Evolutionary conservation across 2,888 invertebrate genomes (phyloP), one percentile per base, ranked within the genome.

Genomic region (Camptogramma bilineatum): DNA sequence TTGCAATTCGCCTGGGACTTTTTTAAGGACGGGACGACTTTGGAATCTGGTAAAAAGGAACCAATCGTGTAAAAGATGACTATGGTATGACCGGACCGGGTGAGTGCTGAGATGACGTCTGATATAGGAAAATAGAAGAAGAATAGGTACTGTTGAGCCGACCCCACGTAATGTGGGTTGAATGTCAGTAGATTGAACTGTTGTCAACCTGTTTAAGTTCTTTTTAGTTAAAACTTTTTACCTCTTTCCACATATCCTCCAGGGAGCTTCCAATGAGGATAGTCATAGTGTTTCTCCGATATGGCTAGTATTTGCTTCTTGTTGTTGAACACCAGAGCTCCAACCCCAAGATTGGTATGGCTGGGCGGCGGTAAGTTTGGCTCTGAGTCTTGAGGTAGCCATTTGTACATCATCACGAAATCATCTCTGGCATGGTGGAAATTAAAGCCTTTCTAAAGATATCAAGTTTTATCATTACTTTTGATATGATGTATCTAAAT

Each of bases 211-310:
- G 28, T 4, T 28, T 7, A 34, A 2, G 8, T 34, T 3, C 13
- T 39, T 13, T 13, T 39, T 13, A 13, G 10, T 4, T 59, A 16
- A 21, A 61, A 63, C 53, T 42, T 39, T 68, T 78, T 85, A 96
- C 97, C 96, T 86, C 95, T 96, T 81, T 98, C 97, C 16, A 97
- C 97, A 90, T 97, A 97, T 57, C 98, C 98, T 58, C 99, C 98
- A 13, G 99, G 98, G 8, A 98, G 91, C 88, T 99, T 99, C 98
- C 98, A 98, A 77, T 95, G 95, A 1, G 95, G 94, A 61, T 90
- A 88, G 16, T 93, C 85, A 75, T 94, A 93, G 80, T 95, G 94
- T 79, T 95, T 96, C 82, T 99, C 98, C 66, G 95, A 95, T 39
- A 99, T 95, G 0, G 97, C 96, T 60, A 99, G 92, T 54, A 99